Percentiles rank a stretch among this genome's conserved stretches.
Conservation (phyloP, 23 tunicate genomes). For the Trididemnum miniatum region DNA sequence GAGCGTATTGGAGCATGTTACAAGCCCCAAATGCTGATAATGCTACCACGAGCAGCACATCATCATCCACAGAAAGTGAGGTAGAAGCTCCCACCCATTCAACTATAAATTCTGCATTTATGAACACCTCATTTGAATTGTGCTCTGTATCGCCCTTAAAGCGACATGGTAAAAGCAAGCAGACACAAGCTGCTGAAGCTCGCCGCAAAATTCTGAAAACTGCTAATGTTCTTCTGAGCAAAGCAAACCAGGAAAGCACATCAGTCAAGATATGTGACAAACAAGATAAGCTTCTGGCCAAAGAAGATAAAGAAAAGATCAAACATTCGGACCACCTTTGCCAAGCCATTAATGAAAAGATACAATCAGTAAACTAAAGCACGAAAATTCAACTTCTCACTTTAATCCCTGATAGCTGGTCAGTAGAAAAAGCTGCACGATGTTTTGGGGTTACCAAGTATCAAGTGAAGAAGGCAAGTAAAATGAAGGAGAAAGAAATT, state of each 20-base stretch:
- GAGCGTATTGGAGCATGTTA: slow-evolving; percentile 22
- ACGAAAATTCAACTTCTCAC: slow-evolving; percentile 33
- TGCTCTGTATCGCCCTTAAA: slow-evolving; percentile 36
- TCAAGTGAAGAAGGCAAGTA: slow-evolving; percentile 30
- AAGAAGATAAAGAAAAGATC: slow-evolving; percentile 32
- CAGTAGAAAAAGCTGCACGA: slow-evolving; percentile 27
- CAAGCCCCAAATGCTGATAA: slow-evolving; percentile 21
- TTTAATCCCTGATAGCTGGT: slow-evolving; percentile 41
- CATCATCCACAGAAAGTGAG: slow-evolving; percentile 30
- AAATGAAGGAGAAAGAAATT: slow-evolving; percentile 35
- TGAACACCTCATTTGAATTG: slow-evolving; percentile 27
- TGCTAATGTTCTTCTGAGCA: slow-evolving; percentile 19
- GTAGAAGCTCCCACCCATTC: slow-evolving; percentile 22
- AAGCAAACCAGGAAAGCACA: slow-evolving; percentile 24
- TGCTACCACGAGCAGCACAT: slow-evolving; percentile 23
- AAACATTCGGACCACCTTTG: slow-evolving; percentile 23
- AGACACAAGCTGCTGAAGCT: slow-evolving; percentile 40
- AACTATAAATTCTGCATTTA: slow-evolving; percentile 5
- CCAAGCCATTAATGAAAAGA: slow-evolving; percentile 18
- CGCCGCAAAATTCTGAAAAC: slow-evolving; percentile 26
- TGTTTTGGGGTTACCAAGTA: slow-evolving; percentile 30
- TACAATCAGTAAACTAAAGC: slow-evolving; percentile 19
- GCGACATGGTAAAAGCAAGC: slow-evolving; percentile 30
- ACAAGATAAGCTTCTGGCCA: background rate
- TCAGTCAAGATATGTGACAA: slow-evolving; percentile 16